Conservation (phyloP, 2,113 vertebrate species). For the Actinemys pallida region DNA sequence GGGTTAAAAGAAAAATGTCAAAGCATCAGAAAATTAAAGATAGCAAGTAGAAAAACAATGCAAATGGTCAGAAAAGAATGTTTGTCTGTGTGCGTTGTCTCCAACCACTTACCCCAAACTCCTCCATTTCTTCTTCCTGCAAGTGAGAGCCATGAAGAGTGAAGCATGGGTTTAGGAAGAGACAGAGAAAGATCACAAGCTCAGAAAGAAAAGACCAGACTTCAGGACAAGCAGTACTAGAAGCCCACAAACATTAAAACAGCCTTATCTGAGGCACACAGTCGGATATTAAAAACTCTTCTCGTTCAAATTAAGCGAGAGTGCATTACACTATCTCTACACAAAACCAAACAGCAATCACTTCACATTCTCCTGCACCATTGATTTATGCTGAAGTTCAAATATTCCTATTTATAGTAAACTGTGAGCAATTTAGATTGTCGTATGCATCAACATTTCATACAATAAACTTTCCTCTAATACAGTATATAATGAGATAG, state of each 20-base stretch:
- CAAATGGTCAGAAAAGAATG: constrained; percentile 71
- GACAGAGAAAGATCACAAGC: constrained; percentile 92
- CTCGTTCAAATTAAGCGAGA: constrained; percentile 46
- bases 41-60: constrained; percentile 76
- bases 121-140: constrained; percentile 99
- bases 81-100: constrained; percentile 74
- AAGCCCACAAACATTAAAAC: constrained; percentile 80
- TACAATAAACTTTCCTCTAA: background rate
- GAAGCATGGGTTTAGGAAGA: constrained; percentile 88
- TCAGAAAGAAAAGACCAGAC: constrained; percentile 93
- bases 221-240: constrained; percentile 84
- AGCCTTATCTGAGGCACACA: constrained; percentile 35
- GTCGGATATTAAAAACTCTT: constrained; percentile 42
- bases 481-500: background rate
- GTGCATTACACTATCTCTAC: constrained; percentile 23
- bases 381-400: background rate
- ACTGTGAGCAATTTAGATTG: background rate
- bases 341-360: constrained; percentile 20
- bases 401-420: background rate
- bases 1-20: constrained; percentile 77
- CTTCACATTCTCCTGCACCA: background rate
- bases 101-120: constrained; percentile 98
- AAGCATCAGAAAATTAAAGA: constrained; percentile 76
- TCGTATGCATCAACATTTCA: background rate
- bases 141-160: constrained; percentile 93